Evolutionary conservation across 2,113 vertebrate genomes (phyloP), one percentile per base, ranked within the genome.

Genomic region (Mola mola): DNA sequence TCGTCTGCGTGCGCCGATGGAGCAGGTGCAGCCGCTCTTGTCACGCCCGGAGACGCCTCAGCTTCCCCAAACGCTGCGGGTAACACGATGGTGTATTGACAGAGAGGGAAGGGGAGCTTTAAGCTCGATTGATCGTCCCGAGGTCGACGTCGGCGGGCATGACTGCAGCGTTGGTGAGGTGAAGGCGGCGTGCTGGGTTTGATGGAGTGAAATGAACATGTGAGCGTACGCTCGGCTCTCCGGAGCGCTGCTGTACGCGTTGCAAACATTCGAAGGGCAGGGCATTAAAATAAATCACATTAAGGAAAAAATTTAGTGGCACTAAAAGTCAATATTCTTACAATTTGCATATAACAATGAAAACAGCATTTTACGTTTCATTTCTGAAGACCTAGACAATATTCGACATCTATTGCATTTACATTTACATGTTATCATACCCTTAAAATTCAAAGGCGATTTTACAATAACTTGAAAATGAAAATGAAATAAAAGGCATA

Each of bases 81-180:
- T 85, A 89, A 88, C 63, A 53, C 16, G 83, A 90, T 75, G 66
- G 71, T 7, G 50, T 84, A 47, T 71, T 85, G 86, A 88, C 82
- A 59, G 76, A 76, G 69, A 67, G 74, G 66, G 82, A 81, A 89
- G 89, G 88, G 88, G 85, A 88, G 89, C 81, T 86, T 79, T 72
- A 82, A 72, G 86, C 84, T 34, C 80, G 83, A 90, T 90, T 81
- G 86, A 86, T 78, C 59, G 58, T 62, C 36, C 36, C 8, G 33
- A 71, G 72, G 80, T 59, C 60, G 58, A 44, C 66, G 31, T 67
- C 48, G 33, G 44, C 10, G 41, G 77, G 38, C 15, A 52, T 8
- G 61, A 81, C 83, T 72, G 81, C 78, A 21, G 75, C 38, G 83
- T 74, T 76, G 56, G 70, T 42, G 38, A 8, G 49, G 41, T 0